These are phyloP conservation scores for Hyperopisus bebe DNA, from an alignment of 2,113 vertebrate genomes.

Conservation along the genomic window DNA sequence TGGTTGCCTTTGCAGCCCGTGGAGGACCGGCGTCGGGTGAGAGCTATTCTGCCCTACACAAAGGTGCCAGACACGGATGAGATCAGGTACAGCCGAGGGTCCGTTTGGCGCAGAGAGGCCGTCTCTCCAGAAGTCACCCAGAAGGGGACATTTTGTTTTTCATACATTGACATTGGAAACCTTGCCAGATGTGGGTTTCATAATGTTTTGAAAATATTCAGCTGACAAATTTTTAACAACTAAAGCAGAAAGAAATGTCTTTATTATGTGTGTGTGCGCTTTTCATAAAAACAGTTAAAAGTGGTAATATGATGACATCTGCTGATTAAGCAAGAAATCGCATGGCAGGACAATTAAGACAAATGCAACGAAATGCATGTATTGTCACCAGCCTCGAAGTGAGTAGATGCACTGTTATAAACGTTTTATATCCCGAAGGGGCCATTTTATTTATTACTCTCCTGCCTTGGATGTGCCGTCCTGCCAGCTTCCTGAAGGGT, in stretches of 20 bases:
- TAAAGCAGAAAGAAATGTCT: neutral
- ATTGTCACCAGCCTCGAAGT: neutral
- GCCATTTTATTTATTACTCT: neutral
- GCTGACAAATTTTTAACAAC: neutral
- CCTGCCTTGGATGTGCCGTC: neutral
- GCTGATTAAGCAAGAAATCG: neutral
- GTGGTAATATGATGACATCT: neutral
- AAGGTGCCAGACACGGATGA: constrained; percentile 99
- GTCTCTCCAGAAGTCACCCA: neutral
- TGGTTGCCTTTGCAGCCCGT: constrained; percentile 73
- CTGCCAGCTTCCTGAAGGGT: constrained; percentile 90
- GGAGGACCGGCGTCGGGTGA: constrained; percentile 91
- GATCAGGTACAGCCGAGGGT: constrained; percentile 77
- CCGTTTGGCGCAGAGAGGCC: too few relatives aligned
- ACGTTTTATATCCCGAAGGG: neutral
- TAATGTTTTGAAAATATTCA: neutral
- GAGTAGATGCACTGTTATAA: neutral
- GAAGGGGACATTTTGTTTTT: neutral
- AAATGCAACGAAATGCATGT: neutral
- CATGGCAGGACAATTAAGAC: neutral
- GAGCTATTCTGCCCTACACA: constrained; percentile 97
- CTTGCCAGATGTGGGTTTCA: neutral
- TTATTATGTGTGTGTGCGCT: neutral
- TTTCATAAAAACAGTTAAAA: neutral
- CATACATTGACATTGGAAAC: neutral